Conservation (phyloP, 2,888 invertebrate species). For the Sepiola atlantica region DNA sequence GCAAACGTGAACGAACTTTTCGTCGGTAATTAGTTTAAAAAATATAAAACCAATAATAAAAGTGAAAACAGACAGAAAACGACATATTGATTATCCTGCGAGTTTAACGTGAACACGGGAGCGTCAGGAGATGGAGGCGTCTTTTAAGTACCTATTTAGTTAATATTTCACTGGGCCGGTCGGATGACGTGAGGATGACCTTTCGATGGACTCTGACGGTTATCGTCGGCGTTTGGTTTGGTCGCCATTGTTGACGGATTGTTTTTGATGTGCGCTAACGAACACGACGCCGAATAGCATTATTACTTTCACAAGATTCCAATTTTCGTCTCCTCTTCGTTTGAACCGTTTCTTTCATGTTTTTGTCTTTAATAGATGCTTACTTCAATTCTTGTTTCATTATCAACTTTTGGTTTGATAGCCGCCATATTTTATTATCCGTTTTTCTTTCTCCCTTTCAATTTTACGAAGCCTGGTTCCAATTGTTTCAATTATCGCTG, state of each 20-base stretch:
- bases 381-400: not conserved
- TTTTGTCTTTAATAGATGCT: not conserved
- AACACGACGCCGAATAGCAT: not conserved
- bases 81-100: not conserved
- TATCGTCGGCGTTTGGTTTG: not conserved
- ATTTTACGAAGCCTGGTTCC: not conserved
- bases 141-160: not conserved
- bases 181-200: not conserved
- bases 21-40: not conserved
- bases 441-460: not conserved
- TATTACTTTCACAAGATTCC: not conserved
- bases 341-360: not conserved
- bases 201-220: not conserved
- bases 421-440: not conserved
- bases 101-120: not conserved
- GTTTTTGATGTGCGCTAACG: not conserved
- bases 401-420: not conserved
- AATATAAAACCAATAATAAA: not conserved
- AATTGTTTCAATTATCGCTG: not conserved
- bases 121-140: not conserved
- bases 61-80: not conserved
- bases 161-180: not conserved
- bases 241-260: not conserved
- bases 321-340: not conserved
- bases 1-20: not conserved